These are phyloP conservation scores for Lates calcarifer DNA, from an alignment of 2,113 vertebrate genomes.

Conservation along the genomic window DNA sequence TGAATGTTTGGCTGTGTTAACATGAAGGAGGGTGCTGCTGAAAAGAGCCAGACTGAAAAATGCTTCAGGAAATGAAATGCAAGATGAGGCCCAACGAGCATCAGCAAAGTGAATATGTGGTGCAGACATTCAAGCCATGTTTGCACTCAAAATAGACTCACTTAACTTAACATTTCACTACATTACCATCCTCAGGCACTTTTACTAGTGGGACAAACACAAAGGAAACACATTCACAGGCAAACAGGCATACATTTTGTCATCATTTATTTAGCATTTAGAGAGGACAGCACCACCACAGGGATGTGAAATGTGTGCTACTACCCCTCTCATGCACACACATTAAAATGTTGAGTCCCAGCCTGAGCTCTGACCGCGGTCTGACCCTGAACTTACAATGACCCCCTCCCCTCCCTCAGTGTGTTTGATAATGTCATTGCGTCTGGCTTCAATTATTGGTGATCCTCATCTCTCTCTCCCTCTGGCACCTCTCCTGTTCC, in stretches of 20 bases:
- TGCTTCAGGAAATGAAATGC: slow-evolving; percentile 12
- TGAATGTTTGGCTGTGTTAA: slow-evolving; percentile 18
- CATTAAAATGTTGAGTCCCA: not conserved
- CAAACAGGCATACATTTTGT: not conserved
- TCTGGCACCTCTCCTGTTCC: not conserved
- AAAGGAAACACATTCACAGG: not conserved
- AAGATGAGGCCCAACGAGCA: not conserved
- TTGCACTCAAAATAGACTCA: too few relatives aligned
- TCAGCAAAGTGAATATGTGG: too few relatives aligned
- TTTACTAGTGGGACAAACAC: not conserved
- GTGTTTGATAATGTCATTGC: not conserved
- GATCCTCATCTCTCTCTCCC: not conserved
- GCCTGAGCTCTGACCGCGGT: not conserved
- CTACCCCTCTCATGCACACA: not conserved
- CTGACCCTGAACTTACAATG: slow-evolving; percentile 8
- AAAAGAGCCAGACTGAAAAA: rapidly evolving
- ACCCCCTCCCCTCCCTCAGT: slow-evolving; percentile 14
- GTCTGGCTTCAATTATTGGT: slow-evolving; percentile 4
- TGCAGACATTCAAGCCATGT: too few relatives aligned
- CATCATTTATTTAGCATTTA: slow-evolving; percentile 25
- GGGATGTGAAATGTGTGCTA: not conserved
- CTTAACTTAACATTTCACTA: not conserved
- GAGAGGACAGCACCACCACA: rapidly evolving
- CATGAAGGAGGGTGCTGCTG: slow-evolving; percentile 3
- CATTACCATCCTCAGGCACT: not conserved